Percentiles rank a stretch among this genome's conserved stretches.
phyloP scores from a whole-genome alignment of 2,113 vertebrate genomes.

The Polypterus bichir region DNA sequence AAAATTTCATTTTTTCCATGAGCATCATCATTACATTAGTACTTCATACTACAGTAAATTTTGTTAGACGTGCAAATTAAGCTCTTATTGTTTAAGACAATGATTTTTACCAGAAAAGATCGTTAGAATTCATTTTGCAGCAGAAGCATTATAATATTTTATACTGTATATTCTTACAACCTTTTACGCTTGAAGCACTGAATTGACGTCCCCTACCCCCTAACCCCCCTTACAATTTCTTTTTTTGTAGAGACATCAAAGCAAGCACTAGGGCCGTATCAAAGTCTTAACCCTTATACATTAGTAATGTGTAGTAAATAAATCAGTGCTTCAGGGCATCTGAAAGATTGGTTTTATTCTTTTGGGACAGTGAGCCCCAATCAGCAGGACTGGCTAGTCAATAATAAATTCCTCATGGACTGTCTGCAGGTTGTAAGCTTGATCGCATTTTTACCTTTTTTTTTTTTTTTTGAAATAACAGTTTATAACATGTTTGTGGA shows the following conservation, averaged over 20 bases:
- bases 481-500: no score
- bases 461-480: background rate
- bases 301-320: slow-evolving; percentile 56
- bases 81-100: no score
- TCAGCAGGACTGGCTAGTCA: slow-evolving; percentile 21
- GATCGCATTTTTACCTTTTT: background rate
- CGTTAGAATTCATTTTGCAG: no score
- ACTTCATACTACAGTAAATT: no score
- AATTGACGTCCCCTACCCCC: no score
- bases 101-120: no score
- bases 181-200: no score
- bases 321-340: slow-evolving; percentile 39
- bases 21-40: no score
- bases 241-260: slow-evolving; percentile 35
- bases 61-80: no score
- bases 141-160: no score
- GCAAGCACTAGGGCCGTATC: slow-evolving; percentile 38
- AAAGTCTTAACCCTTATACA: slow-evolving; percentile 52
- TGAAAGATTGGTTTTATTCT: slow-evolving; percentile 30
- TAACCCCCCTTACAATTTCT: background rate
- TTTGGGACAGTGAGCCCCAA: slow-evolving; percentile 26
- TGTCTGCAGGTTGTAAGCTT: slow-evolving; percentile 5
- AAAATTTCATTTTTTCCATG: no score
- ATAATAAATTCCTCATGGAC: slow-evolving; percentile 21
- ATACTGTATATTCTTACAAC: no score